These are phyloP conservation scores for Micrastur ruficollis DNA, from an alignment of 2,797 vertebrate species.

Conservation along the genomic window DNA sequence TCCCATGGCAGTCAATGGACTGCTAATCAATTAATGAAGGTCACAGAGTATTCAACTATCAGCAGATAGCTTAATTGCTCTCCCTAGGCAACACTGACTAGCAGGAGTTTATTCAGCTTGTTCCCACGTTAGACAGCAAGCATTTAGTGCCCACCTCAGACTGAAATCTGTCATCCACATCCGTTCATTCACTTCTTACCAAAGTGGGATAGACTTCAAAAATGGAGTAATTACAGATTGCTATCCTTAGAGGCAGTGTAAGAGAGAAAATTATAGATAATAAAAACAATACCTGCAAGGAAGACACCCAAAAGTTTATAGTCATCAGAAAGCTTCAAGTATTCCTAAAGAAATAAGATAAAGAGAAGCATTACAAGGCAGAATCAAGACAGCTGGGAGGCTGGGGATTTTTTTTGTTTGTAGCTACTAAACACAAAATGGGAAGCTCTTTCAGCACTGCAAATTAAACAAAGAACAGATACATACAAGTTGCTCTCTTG, in stretches of 20 bases:
- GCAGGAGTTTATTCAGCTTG: not conserved
- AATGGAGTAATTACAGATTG: not conserved
- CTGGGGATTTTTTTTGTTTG: not conserved
- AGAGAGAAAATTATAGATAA: not conserved
- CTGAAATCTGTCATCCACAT: not conserved
- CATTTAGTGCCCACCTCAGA: not conserved
- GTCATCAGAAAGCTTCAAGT: constrained; percentile 80
- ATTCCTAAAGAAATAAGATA: constrained; percentile 75
- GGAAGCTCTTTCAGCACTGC: not conserved
- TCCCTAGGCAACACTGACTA: not conserved
- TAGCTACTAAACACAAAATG: not conserved
- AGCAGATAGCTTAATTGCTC: not conserved
- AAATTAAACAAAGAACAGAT: not conserved
- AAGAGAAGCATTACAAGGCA: not conserved
- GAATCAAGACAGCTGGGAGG: not conserved
- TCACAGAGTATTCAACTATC: not conserved
- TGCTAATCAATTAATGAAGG: not conserved
- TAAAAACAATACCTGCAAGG: constrained; percentile 83
- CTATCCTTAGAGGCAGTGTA: not conserved
- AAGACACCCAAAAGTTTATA: constrained; percentile 81
- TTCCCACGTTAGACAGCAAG: not conserved
- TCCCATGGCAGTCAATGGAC: not conserved
- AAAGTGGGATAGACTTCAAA: not conserved
- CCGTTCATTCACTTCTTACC: not conserved
- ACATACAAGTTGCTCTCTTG: not conserved